A percentile compares a stretch with the other conserved stretches of the same genome.
phyloP scores from a whole-genome alignment of 2,888 invertebrate genomes.

The Busseola fusca region DNA sequence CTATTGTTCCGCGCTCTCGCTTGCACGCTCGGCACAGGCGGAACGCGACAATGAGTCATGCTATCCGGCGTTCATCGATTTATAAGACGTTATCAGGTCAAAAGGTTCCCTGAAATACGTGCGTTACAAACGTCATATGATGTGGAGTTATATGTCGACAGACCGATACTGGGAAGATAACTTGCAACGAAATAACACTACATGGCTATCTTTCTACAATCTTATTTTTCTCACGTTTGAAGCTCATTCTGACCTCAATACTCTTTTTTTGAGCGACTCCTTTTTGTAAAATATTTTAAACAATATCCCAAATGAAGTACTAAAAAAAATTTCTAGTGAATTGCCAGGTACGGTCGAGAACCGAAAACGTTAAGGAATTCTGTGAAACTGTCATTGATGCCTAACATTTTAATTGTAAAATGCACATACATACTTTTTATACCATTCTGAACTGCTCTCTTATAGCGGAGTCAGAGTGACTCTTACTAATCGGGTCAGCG shows the following conservation, averaged over 20 bases:
- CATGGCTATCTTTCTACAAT: constrained; percentile 17
- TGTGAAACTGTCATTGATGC: neutral
- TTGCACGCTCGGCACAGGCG: too few relatives aligned
- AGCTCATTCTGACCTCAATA: neutral
- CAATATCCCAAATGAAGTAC: neutral
- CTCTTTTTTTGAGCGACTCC: constrained; percentile 24
- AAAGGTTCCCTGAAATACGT: neutral
- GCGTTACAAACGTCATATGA: neutral
- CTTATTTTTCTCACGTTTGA: neutral
- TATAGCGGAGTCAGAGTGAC: constrained; percentile 4
- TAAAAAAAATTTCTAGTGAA: neutral
- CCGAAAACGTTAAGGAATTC: neutral
- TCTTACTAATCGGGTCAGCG: neutral
- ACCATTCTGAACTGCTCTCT: constrained; percentile 2
- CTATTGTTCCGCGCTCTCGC: too few relatives aligned
- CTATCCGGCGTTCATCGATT: too few relatives aligned
- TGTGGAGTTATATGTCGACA: neutral
- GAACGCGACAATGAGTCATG: too few relatives aligned
- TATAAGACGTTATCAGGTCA: too few relatives aligned
- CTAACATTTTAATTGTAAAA: constrained; percentile 3
- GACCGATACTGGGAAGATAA: constrained; percentile 6
- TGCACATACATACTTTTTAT: neutral
- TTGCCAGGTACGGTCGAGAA: neutral
- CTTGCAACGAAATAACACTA: constrained; percentile 33
- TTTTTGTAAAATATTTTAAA: neutral